Evolutionary conservation across 1,140 invertebrate species (phyloP).

Genomic region (Neocloeon triangulifer): DNA sequence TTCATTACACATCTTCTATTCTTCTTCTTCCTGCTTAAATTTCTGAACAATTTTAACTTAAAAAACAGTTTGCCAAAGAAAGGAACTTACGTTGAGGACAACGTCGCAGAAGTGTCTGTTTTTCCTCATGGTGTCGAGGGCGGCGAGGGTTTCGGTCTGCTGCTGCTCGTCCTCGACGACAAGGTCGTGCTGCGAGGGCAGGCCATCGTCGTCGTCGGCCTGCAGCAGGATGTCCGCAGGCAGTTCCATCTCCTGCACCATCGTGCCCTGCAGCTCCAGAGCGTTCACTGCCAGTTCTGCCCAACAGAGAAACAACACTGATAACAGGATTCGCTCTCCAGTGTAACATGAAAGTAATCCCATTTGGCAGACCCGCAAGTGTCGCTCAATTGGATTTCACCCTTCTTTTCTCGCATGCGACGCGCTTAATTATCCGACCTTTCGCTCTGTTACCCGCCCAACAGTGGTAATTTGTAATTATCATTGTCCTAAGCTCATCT

Average conservation of each 20-base stretch:
- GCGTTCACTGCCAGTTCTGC: conserved; percentile 1
- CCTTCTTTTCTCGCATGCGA: too few species aligned
- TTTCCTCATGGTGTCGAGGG: conserved; percentile 49
- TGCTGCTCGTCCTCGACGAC: conserved; percentile 26
- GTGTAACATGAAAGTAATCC: neutral
- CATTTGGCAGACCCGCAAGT: too few species aligned
- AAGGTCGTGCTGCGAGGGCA: neutral
- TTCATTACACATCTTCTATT: too few species aligned
- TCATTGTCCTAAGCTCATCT: too few species aligned
- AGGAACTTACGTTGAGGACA: conserved; percentile 44
- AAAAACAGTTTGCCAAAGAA: too few species aligned
- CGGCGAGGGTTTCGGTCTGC: conserved; percentile 28
- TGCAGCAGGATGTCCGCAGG: neutral
- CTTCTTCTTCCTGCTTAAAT: too few species aligned
- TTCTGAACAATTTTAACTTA: too few species aligned
- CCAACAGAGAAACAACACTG: neutral
- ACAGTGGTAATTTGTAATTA: too few species aligned
- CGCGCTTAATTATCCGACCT: too few species aligned
- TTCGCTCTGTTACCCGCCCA: too few species aligned
- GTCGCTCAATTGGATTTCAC: too few species aligned
- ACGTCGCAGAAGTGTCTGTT: conserved; percentile 60
- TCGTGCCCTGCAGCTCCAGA: conserved; percentile 1
- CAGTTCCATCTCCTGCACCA: conserved; percentile 1
- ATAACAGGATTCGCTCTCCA: neutral
- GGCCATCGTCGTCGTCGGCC: too few species aligned